phyloP scores from a whole-genome alignment of 2,888 invertebrate species.

The Embidobia sp. region DNA sequence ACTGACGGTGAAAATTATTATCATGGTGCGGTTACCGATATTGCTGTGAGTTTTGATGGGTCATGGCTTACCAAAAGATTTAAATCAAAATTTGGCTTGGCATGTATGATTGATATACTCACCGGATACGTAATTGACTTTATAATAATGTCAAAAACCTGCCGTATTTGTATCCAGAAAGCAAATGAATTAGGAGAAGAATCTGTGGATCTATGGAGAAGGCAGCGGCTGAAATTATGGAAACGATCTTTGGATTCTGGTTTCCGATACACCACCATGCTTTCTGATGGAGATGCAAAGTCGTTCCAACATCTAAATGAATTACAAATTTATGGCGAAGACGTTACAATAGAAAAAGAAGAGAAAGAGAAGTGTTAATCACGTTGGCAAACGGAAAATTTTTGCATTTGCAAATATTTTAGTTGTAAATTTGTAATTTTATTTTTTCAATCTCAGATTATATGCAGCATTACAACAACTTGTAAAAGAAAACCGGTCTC shows the following conservation, averaged over 20 bases:
- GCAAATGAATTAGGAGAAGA: conserved; percentile 8
- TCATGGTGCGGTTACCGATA: too few relatives aligned
- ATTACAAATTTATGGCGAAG: conserved; percentile 11
- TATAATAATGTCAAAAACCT: conserved; percentile 4
- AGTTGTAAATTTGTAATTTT: too few relatives aligned
- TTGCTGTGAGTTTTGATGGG: conserved; percentile 10
- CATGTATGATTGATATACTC: conserved; percentile 15
- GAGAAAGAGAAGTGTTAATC: conserved; percentile 3
- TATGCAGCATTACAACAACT: background rate
- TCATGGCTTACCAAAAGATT: conserved; percentile 2
- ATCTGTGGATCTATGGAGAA: conserved; percentile 19
- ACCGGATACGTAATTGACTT: conserved; percentile 14
- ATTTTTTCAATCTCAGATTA: too few relatives aligned
- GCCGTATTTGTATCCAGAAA: background rate
- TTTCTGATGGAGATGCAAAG: conserved; percentile 25
- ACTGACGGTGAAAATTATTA: too few relatives aligned
- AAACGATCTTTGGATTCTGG: background rate
- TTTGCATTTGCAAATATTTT: too few relatives aligned
- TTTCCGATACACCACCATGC: conserved; percentile 2
- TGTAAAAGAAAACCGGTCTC: background rate
- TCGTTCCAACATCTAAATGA: conserved; percentile 14
- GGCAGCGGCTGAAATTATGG: conserved; percentile 14
- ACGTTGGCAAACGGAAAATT: conserved; percentile 2
- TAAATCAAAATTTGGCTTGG: conserved; percentile 1
- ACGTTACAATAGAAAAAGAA: conserved; percentile 17